Base-by-base conservation (phyloP, 2,888 invertebrate genomes). In the Cylloceria caligata region DNA sequence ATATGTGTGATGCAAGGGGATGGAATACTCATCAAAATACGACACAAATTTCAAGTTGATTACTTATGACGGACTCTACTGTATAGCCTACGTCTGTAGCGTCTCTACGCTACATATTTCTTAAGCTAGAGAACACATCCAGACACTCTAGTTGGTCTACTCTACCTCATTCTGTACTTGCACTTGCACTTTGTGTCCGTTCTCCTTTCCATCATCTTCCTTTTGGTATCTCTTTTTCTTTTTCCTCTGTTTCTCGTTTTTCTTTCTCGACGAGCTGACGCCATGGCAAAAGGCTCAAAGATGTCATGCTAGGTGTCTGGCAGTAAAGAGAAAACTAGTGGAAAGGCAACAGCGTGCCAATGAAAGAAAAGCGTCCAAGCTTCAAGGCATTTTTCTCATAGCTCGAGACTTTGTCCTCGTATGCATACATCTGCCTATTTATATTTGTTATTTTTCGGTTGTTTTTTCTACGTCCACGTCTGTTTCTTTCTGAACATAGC, bases 341-440 rank as follows among this genome's bases (percentile, higher is more conserved):
- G 21, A 24, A 55, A 77, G 49, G 62, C 36, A 42, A 64, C 42
- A 19, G 19, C 30, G 11, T 36, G 36, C 21, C 36, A 60, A 67
- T 34, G 71, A 45, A 49, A 60, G 19, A 60, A 67, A 75, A 76
- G 21, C 67, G 65, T 42, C 60, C 52, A 7, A 34, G 57, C 57
- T 60, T 60, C 34, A 42, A 36, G 42, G 27, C 57, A 19, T 69
- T 45, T 64, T 68, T 36, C 55, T 62, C 68, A 69, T 19, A 30
- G 13, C 45, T n/a, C 68, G 55, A 55, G 62, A 69, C 74, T 69
- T 74, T 73, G 80, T 74, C 49, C 67, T 80, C 67, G 71, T 11
- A 24, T 16, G 57, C 57, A 47, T 11, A 27, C 34, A 62, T 30
- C 34, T 57, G 47, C 27, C 49, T 39, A 55, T 67, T 65, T 45